Evolutionary conservation across 2,888 invertebrate species (phyloP).

Genomic region (Drosophila formosana): DNA sequence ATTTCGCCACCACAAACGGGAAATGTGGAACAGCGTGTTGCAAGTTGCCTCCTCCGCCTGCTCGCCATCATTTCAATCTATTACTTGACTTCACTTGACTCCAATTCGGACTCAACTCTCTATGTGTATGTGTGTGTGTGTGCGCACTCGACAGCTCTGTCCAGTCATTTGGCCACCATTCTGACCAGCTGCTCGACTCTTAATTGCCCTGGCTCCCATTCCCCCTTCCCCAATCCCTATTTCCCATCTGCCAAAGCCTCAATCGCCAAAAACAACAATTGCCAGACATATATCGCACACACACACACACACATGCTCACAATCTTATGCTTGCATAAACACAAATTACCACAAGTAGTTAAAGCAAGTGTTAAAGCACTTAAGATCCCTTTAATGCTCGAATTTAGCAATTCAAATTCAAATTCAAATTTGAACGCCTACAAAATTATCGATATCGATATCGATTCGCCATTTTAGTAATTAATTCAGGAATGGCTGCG

Average conservation of each 20-base stretch:
- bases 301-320: background rate
- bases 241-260: background rate
- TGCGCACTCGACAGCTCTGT: slow-evolving; percentile 12
- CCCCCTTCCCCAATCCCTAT: no score
- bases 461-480: background rate
- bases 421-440: background rate
- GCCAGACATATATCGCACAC: slow-evolving; percentile 15
- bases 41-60: background rate
- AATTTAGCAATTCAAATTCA: background rate
- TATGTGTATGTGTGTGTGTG: background rate
- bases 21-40: slow-evolving; percentile 20
- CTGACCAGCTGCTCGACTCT: slow-evolving; percentile 26
- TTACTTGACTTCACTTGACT: slow-evolving; percentile 34
- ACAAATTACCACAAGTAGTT: slow-evolving; percentile 1
- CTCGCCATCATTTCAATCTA: slow-evolving; percentile 3
- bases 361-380: background rate
- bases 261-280: slow-evolving; percentile 3
- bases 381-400: background rate
- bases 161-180: slow-evolving; percentile 37
- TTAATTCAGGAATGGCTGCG: background rate
- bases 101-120: background rate
- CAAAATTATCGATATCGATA: background rate
- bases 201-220: slow-evolving; percentile 27
- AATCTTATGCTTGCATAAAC: background rate
- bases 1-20: slow-evolving; percentile 10